A percentile compares a stretch with the other conserved stretches of the same genome.
These are phyloP conservation scores for Anabacerthia variegaticeps DNA, from an alignment of 2,797 vertebrate species.

Conservation along the genomic window DNA sequence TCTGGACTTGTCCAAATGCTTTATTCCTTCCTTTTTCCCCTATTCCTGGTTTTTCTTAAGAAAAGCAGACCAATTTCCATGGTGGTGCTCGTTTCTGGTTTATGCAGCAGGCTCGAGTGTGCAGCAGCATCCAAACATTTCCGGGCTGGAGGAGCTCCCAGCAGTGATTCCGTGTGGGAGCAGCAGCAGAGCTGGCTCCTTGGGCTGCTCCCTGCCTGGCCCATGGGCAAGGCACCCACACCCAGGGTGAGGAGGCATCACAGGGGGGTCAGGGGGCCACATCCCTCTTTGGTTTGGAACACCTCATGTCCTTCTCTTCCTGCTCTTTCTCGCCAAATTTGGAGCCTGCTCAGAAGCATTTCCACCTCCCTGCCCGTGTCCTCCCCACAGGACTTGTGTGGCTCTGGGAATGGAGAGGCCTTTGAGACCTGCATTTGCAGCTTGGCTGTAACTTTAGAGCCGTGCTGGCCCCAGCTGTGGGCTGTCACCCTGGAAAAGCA, in stretches of 20 bases:
- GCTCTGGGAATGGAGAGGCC: not conserved
- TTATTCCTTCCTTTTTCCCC: not conserved
- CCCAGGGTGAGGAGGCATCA: not conserved
- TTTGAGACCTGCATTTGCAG: not conserved
- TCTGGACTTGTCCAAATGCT: not conserved
- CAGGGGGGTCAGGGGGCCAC: fast-evolving
- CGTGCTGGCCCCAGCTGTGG: not conserved
- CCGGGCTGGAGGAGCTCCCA: not conserved
- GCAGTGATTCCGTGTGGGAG: fast-evolving
- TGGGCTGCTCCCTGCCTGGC: not conserved
- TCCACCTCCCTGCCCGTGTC: fast-evolving
- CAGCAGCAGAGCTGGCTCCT: not conserved
- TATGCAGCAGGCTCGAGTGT: not conserved
- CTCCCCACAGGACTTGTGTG: fast-evolving
- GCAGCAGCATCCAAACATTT: not conserved
- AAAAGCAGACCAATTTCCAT: not conserved
- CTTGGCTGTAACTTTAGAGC: not conserved
- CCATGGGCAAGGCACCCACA: not conserved
- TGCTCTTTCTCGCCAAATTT: fast-evolving
- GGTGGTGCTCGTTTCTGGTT: not conserved
- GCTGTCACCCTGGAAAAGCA: not conserved
- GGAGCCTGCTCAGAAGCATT: not conserved
- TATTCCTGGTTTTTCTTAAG: not conserved
- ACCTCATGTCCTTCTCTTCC: fast-evolving
- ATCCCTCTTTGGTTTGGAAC: not conserved